Evolutionary conservation across 2,113 vertebrate genomes (phyloP).

Genomic region (Pithys albifrons): DNA sequence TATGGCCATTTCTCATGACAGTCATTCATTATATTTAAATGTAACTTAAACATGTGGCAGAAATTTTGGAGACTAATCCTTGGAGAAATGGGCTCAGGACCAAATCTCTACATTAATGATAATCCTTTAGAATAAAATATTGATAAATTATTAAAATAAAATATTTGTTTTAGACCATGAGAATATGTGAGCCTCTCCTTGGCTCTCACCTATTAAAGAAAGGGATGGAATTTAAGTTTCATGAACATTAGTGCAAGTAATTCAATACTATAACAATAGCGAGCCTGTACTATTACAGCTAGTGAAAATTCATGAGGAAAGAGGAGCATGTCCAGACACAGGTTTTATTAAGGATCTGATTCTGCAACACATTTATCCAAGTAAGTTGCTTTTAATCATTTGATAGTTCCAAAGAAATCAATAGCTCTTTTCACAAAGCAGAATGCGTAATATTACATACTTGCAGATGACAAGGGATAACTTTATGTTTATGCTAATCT

Average conservation of each 20-base stretch:
- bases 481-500: not conserved
- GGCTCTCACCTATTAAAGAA: not conserved
- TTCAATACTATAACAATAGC: not conserved
- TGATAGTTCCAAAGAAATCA: not conserved
- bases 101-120: not conserved
- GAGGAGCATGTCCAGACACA: not conserved
- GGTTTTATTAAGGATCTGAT: not conserved
- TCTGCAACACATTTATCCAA: not conserved
- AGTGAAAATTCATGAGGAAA: not conserved
- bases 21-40: not conserved
- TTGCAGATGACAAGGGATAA: not conserved
- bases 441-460: not conserved
- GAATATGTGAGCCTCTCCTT: not conserved
- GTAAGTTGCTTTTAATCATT: not conserved
- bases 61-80: not conserved
- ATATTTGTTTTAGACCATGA: not conserved
- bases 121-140: constrained; percentile 14
- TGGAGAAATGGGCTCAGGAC: not conserved
- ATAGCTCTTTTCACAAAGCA: not conserved
- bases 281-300: not conserved
- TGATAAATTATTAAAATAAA: not conserved
- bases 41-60: not conserved
- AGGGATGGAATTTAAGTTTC: not conserved
- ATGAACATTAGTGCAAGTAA: not conserved
- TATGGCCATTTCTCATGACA: not conserved